Percentiles rank a stretch among this genome's conserved stretches.
Evolutionary conservation across 2,113 vertebrate genomes (phyloP).

Genomic region (Gnathonemus echidnorhynchus): DNA sequence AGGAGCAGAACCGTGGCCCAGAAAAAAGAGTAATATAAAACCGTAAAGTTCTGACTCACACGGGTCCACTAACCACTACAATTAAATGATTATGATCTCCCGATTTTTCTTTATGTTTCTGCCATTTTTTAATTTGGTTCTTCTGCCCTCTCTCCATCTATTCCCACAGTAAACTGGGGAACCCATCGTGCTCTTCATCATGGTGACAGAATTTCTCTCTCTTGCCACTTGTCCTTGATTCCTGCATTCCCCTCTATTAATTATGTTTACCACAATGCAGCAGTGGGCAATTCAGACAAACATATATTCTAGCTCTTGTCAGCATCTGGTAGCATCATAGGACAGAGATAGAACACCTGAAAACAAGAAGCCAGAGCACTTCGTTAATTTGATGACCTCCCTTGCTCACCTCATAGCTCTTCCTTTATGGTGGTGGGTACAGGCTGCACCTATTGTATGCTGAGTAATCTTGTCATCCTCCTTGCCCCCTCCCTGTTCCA

Average conservation of each 20-base stretch:
- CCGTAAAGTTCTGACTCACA: neutral
- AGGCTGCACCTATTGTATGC: constrained; percentile 17
- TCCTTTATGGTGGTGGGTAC: neutral
- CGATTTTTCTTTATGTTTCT: constrained; percentile 12
- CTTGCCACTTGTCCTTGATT: constrained; percentile 42
- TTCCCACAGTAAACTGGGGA: constrained; percentile 40
- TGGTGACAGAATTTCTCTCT: constrained; percentile 54
- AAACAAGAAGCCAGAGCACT: neutral
- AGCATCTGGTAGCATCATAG: neutral
- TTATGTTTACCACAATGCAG: constrained; percentile 4
- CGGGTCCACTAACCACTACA: constrained; percentile 47
- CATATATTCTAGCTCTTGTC: constrained; percentile 12
- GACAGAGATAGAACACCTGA: neutral
- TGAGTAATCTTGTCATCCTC: constrained; percentile 20
- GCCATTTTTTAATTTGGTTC: constrained; percentile 29
- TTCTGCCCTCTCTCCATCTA: constrained; percentile 32
- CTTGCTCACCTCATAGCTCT: neutral
- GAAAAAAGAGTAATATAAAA: constrained; percentile 7
- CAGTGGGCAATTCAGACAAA: constrained; percentile 31
- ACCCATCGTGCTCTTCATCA: constrained; percentile 52
- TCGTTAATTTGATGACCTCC: neutral
- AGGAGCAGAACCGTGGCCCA: neutral
- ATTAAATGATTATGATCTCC: constrained; percentile 61
- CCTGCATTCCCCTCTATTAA: constrained; percentile 30
- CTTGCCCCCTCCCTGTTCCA: constrained; percentile 23